Evolutionary conservation across 53 echinoderm and acorn worm species (phyloP).

Genomic region (Echinarachnius parma): DNA sequence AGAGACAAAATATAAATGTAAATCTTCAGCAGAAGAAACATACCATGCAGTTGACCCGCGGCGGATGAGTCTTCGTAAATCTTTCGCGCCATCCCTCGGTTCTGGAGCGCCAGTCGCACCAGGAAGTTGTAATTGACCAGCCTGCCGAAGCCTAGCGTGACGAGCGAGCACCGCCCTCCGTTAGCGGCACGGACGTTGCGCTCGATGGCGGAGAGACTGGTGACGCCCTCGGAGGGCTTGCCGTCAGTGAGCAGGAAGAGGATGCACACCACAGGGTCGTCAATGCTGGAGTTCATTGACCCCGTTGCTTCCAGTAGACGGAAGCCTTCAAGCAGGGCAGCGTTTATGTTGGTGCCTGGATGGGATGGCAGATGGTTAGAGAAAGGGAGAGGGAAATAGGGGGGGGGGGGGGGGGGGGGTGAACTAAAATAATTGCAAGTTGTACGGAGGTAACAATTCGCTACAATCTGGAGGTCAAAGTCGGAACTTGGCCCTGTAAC

Average conservation of each 20-base stretch:
- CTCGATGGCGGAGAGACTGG: conserved; percentile 67
- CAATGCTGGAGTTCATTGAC: conserved; percentile 53
- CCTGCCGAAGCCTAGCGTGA: conserved; percentile 73
- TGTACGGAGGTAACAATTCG: no score
- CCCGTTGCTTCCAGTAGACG: conserved; percentile 68
- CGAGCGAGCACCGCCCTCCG: conserved; percentile 68
- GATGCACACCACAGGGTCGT: conserved; percentile 77
- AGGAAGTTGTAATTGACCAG: conserved; percentile 93
- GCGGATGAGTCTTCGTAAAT: conserved; percentile 78
- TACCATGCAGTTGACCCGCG: conserved; percentile 55
- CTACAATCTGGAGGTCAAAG: no score
- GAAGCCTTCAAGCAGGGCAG: conserved; percentile 76
- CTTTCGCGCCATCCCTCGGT: conserved; percentile 81
- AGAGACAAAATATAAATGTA: no score
- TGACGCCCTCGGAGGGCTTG: conserved; percentile 70
- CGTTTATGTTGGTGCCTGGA: conserved; percentile 88
- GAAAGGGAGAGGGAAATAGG: neutral
- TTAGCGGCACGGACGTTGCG: conserved; percentile 67
- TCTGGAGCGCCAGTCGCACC: conserved; percentile 80
- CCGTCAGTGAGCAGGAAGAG: conserved; percentile 93
- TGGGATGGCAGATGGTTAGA: neutral
- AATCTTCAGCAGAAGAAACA: no score
- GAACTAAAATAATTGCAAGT: no score
- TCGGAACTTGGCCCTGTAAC: no score
- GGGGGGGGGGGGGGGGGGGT: neutral